Conservation (phyloP, 2,888 invertebrate genomes). For the Nymphalis urticae region DNA sequence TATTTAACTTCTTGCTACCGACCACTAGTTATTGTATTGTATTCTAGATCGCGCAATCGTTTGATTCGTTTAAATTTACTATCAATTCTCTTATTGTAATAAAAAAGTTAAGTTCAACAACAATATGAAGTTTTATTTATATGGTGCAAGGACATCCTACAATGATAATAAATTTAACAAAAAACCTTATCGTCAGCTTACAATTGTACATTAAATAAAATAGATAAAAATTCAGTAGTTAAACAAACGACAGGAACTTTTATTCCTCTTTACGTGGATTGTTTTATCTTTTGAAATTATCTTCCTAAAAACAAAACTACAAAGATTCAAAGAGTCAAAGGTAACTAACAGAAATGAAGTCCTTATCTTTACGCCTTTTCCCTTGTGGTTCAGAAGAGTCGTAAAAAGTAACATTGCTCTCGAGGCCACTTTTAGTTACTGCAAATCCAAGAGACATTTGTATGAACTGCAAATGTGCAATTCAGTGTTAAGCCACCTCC, state of each 20-base stretch:
- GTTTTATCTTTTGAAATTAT: constrained; percentile 14
- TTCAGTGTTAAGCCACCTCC: constrained; percentile 30
- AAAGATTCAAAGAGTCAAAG: constrained; percentile 24
- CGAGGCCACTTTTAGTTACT: constrained; percentile 34
- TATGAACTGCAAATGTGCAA: constrained; percentile 38
- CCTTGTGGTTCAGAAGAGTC: constrained; percentile 26
- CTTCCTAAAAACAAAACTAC: constrained; percentile 18
- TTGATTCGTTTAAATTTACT: too few relatives aligned
- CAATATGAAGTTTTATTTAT: too few relatives aligned
- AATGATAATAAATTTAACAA: too few relatives aligned
- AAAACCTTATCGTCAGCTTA: too few relatives aligned
- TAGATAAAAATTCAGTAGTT: neutral
- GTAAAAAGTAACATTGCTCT: constrained; percentile 36
- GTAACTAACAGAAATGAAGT: constrained; percentile 31
- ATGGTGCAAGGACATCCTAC: too few relatives aligned
- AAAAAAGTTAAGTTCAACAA: too few relatives aligned
- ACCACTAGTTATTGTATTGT: too few relatives aligned
- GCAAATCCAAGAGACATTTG: constrained; percentile 40
- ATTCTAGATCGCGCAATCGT: too few relatives aligned
- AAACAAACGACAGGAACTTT: neutral
- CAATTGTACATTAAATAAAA: too few relatives aligned
- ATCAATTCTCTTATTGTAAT: too few relatives aligned
- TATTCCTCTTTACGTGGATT: neutral
- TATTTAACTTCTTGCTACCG: too few relatives aligned
- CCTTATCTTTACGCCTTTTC: constrained; percentile 30